Conservation (phyloP, 1,140 invertebrate species). For the Penaeus vannamei region DNA sequence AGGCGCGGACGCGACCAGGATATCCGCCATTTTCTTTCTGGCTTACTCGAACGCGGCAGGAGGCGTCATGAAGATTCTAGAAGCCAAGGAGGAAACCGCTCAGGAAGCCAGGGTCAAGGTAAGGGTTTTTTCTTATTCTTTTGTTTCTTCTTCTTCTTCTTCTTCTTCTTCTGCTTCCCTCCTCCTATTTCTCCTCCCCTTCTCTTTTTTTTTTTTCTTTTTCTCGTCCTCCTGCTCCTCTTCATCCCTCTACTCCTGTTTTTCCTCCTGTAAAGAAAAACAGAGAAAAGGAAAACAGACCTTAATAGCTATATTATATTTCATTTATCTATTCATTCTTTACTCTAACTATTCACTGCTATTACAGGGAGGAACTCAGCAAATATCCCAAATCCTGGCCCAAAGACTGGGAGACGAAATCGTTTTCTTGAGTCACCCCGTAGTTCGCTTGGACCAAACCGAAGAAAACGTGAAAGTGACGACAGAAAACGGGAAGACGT, state of each 20-base stretch:
- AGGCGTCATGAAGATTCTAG: conserved; percentile 70
- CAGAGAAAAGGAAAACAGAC: too few relatives aligned
- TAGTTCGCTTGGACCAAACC: conserved; percentile 71
- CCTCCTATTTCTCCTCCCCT: too few relatives aligned
- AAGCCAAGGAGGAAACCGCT: conserved; percentile 70
- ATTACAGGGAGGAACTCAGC: conserved; percentile 72
- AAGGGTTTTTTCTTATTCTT: background rate
- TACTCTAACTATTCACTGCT: background rate
- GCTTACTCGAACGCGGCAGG: conserved; percentile 72
- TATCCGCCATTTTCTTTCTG: conserved; percentile 72
- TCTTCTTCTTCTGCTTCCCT: too few relatives aligned
- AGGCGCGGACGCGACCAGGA: conserved; percentile 71
- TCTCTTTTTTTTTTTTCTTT: too few relatives aligned
- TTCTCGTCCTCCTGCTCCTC: too few relatives aligned
- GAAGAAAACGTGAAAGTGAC: conserved; percentile 68
- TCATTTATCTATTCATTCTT: background rate
- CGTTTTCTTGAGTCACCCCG: conserved; percentile 70
- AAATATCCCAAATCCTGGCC: conserved; percentile 69
- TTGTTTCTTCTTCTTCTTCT: too few relatives aligned
- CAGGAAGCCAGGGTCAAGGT: conserved; percentile 73
- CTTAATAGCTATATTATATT: too few relatives aligned
- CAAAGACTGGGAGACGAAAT: conserved; percentile 69
- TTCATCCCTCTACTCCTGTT: too few relatives aligned
- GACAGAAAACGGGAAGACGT: conserved; percentile 68
- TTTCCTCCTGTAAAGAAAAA: too few relatives aligned